A percentile compares a stretch with the other conserved stretches of the same genome.
These are phyloP conservation scores for Drosophila malerkotliana DNA, from an alignment of 1,140 invertebrate genomes.

Conservation along the genomic window DNA sequence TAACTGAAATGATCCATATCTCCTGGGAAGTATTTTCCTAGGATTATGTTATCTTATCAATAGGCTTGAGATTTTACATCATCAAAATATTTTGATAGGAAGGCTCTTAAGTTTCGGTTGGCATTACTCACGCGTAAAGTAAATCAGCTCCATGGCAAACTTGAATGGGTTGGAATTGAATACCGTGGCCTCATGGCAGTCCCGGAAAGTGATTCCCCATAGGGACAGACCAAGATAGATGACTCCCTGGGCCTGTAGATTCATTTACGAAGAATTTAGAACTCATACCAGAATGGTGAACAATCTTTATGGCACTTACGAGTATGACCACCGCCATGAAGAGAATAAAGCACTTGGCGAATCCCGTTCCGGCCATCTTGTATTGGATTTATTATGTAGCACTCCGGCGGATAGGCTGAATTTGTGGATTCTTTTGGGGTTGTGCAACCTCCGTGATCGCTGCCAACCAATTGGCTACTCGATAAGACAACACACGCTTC, in stretches of 20 bases:
- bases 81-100: background rate
- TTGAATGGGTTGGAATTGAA: conserved; percentile 56
- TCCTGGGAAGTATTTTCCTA: background rate
- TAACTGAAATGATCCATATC: background rate
- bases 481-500: conserved; percentile 54
- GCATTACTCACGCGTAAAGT: conserved; percentile 59
- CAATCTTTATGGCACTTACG: conserved; percentile 54
- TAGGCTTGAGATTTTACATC: conserved; percentile 1
- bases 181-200: conserved; percentile 45
- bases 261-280: background rate
- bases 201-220: conserved; percentile 64
- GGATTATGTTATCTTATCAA: conserved; percentile 1
- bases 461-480: conserved; percentile 46
- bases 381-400: conserved; percentile 5
- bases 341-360: conserved; percentile 78
- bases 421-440: conserved; percentile 8
- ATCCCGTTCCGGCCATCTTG: conserved; percentile 71
- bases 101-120: background rate
- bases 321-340: conserved; percentile 80
- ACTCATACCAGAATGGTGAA: conserved; percentile 4
- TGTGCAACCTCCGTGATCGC: conserved; percentile 54
- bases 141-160: conserved; percentile 72
- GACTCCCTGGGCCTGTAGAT: conserved; percentile 57
- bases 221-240: conserved; percentile 62
- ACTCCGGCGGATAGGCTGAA: background rate